Base-by-base conservation (phyloP, 2,888 invertebrate genomes). In the Digitonthophagus gazella region DNA sequence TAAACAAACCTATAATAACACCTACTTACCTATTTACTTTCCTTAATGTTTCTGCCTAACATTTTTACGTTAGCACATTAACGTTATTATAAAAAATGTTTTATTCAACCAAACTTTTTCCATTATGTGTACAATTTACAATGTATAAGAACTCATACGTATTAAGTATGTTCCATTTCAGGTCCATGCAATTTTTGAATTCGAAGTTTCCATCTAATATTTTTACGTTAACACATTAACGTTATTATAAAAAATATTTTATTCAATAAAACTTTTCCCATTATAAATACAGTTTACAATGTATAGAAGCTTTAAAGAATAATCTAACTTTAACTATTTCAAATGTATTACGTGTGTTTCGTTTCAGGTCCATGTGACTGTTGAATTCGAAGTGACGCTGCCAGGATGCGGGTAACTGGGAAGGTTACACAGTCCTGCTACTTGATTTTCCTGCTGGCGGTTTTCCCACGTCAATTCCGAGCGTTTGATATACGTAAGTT, bases 331-430 rank as follows among this genome's bases (percentile, higher is more conserved):
- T n/a, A 71, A 8, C 11, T 5, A 44, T 44, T 44, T 3, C 8
- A 44, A 44, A 44, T 44, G 6, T 44, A 44, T 44, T 11, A 61
- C 18, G 15, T 18, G 4, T n/a, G n/a, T 16, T 74, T 58, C 70
- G 66, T 76, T 76, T 67, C 71, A 76, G 76, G 75, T 76, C 71
- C 72, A 76, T 75, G 74, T 73, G 73, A 74, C 71, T 71, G 70
- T 68, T 71, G 70, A 67, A 68, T 68, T 69, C 55, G 73, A 67
- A 65, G 19, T 63, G 65, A 65, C 61, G 65, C 56, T 66, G 57
- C 67, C 70, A 74, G 71, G 71, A 74, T 75, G 75, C 70, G 74
- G 73, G 68, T 67, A 64, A 68, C 71, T 65, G 54, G 65, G 44
- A 69, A 72, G 67, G 61, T 67, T 71, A 63, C 67, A 64, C 63